Evolutionary conservation across 2,113 vertebrate genomes (phyloP), one percentile per base, ranked within the genome.

Genomic region (Rhadina sibilatrix): DNA sequence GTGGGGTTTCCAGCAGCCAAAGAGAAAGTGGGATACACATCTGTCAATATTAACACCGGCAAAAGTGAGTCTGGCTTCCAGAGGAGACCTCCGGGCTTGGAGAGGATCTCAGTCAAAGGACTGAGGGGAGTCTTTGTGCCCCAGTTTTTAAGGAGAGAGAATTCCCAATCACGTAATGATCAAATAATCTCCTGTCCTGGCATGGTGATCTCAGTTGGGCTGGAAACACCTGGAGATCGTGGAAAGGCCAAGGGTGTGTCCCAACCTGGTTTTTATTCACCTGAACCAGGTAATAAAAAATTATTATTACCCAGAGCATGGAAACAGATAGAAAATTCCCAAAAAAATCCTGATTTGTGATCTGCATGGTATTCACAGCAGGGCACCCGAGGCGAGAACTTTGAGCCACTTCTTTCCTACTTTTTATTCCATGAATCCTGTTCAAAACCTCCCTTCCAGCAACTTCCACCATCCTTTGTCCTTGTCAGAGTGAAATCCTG

Each of bases 151-250:
- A 59, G 38, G 31, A 72, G 8, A 46, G 7, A 50, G 21, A 42
- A 8, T 69, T 72, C n/a, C 14, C 37, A 9, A 8, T 35, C 7
- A 3, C 3, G 16, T 16, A 2, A 16, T 0, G 2, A 12, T 13
- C 30, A 47, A 28, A 28, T 11, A 6, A 0, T 10, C 8, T 57
- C 24, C 27, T 76, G n/a, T 40, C n/a, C 13, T 15, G 54, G 40
- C 25, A 15, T 0, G 33, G 14, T 49, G 16, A 20, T 15, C 30
- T 66, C 38, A 13, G 47, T 11, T 56, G 64, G 52, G 16, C 30
- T 79, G 57, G 52, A 38, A 63, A 79, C 18, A 33, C 13, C n/a
- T 35, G 61, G 52, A 66, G 61, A 5, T 59, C 42, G 16, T 1
- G 15, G 33, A 44, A 72, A 90, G 7, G 10, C 15, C 30, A 27